Percentiles rank a stretch among this genome's conserved stretches.
Evolutionary conservation across 2,113 vertebrate species (phyloP).

Genomic region (Saccopteryx leptura): DNA sequence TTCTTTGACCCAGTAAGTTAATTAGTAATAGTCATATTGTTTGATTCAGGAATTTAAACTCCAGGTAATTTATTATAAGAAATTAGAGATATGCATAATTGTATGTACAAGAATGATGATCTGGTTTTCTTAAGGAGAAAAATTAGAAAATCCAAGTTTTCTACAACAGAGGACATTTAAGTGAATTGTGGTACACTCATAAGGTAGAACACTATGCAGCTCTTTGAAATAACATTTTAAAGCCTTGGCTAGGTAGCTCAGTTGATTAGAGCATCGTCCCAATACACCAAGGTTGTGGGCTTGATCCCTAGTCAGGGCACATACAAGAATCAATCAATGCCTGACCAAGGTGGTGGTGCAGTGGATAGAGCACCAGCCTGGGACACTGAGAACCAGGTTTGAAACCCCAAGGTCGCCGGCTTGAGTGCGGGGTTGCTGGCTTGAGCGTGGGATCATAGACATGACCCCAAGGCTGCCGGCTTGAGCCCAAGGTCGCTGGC

Average conservation of each 20-base stretch:
- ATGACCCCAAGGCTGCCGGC: too few relatives aligned
- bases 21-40: conserved; percentile 47
- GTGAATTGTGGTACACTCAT: neutral
- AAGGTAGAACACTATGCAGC: neutral
- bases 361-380: too few relatives aligned
- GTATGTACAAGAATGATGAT: conserved; percentile 34
- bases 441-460: too few relatives aligned
- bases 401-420: too few relatives aligned
- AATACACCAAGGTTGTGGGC: too few relatives aligned
- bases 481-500: too few relatives aligned
- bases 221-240: conserved; percentile 48
- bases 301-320: too few relatives aligned
- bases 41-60: conserved; percentile 29
- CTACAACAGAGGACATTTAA: neutral
- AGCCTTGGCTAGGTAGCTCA: neutral
- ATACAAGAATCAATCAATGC: too few relatives aligned
- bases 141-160: conserved; percentile 41
- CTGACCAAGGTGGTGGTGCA: too few relatives aligned
- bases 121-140: conserved; percentile 48
- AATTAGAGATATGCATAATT: neutral
- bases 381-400: too few relatives aligned
- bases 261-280: too few relatives aligned
- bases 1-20: conserved; percentile 22
- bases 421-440: too few relatives aligned
- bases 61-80: conserved; percentile 33